Base-by-base conservation (phyloP, 2,113 vertebrate species). In the Dermatemys mawii region DNA sequence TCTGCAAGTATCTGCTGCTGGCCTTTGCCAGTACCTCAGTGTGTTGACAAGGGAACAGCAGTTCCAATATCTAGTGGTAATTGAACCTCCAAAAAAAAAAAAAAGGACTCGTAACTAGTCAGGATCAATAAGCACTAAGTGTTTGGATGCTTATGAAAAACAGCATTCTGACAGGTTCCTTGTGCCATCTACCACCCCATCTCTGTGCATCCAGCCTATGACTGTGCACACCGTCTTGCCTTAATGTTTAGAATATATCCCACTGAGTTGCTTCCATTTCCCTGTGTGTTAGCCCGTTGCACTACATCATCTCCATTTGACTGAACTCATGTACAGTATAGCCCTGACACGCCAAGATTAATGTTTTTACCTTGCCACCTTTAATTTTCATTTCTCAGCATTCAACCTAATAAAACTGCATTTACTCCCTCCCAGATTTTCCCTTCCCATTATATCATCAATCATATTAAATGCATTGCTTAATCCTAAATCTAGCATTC, bases 361-460 rank as follows among this genome's bases (percentile, higher is more conserved):
- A 97, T 97, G 83, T 29, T 90, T 89, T 86, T 83, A 83, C 53
- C 92, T 87, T 96, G 94, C 90, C 78, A 92, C 93, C 93, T 96
- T 93, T 97, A 88, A 96, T 96, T 96, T 91, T 86, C 88, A 67
- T 86, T 90, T 75, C 93, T 97, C 94, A 1, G 3, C 67, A 83
- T 94, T 93, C 95, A 87, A 94, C 90, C 94, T 94, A 96, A 94
- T 93, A 89, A 96, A 96, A 97, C 93, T 54, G 86, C 92, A 96
- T 97, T 94, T 89, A 88, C 83, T 96, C n/a, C 78, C 87, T 94
- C 78, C 91, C 63, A 80, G 86, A 76, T 90, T 94, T 93, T 93
- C 78, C 81, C 86, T 92, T 93, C 5, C 27, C 27, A 86, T 90
- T 81, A 46, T 93, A 27, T 84, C 44, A 96, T 97, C 94, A 92